Base-by-base conservation (phyloP, 2,113 vertebrate species). In the Fregetta grallaria region DNA sequence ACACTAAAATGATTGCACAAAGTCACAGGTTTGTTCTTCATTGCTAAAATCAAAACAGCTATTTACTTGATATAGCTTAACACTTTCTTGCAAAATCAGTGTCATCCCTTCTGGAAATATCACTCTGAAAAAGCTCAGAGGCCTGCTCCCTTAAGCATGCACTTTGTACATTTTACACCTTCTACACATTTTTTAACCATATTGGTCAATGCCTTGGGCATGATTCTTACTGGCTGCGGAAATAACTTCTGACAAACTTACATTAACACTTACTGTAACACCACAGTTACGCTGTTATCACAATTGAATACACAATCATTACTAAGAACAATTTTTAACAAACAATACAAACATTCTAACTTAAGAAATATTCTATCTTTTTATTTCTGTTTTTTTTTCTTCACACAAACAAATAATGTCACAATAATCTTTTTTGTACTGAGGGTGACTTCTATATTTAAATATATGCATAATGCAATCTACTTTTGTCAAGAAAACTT, bases 1-100 rank as follows among this genome's bases (percentile, higher is more conserved):
- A 90, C 36, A 65, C 62, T 49, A 20, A 79, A 86, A 90, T 44
- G 36, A 66, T 92, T 90, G 67, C 42, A 70, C 15, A 32, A 92
- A 92, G 92, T 93, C 75, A 80, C 71, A 80, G 27, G 53, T 83
- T 86, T 94, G 11, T 76, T 53, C 58, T 88, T 93, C 62, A 58
- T 76, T 82, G 53, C 27, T 83, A 73, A 90, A 93, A 79, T 68
- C 56, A 88, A 92, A 92, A 36, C 70, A 88, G 36, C 40, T 94
- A 45, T 93, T 94, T 96, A 79, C 75, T 82, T 96, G 44, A 72
- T 68, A 56, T 36, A 79, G 32, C 44, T 85, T 79, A 88, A 92
- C 53, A 59, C 34, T 75, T 92, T 68, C 26, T 90, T 75, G 34
- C 38, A 92, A 82, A 76, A 92, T 6, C 2, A 18, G 9, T 25